Percentiles rank a stretch among this genome's conserved stretches.
Evolutionary conservation across 2,113 vertebrate genomes (phyloP).

Genomic region (Hemiscyllium ocellatum): DNA sequence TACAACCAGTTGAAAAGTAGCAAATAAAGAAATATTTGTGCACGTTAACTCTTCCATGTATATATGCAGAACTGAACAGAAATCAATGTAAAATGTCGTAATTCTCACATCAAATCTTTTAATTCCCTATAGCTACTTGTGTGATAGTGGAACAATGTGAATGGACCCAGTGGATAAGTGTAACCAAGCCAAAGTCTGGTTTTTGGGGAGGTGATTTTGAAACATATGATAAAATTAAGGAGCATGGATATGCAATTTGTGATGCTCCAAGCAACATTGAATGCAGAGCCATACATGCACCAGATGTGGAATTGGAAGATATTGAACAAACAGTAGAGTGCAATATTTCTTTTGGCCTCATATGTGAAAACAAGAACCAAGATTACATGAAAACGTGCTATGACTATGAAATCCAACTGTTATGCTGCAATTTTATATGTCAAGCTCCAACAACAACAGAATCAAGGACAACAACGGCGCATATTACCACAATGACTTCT

Average conservation of each 20-base stretch:
- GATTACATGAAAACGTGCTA: neutral
- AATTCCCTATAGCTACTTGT: neutral
- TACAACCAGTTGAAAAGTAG: neutral
- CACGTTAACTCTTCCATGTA: no score
- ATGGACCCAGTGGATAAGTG: constrained; percentile 23
- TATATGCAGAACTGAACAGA: neutral
- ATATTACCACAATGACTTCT: neutral
- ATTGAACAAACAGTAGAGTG: neutral
- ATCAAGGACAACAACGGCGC: neutral
- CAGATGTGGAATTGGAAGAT: neutral
- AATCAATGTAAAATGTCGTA: neutral
- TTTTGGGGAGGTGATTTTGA: neutral
- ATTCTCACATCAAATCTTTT: neutral
- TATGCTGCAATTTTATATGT: neutral
- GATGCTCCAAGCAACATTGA: neutral
- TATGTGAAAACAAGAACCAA: neutral
- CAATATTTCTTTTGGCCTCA: neutral
- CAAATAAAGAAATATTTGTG: neutral
- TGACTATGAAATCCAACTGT: constrained; percentile 7
- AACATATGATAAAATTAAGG: constrained; percentile 9
- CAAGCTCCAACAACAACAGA: neutral
- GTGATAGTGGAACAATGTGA: constrained; percentile 20
- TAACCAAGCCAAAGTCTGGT: neutral
- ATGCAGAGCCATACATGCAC: constrained; percentile 15
- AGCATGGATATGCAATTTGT: neutral